Evolutionary conservation across 2,113 vertebrate genomes (phyloP).

Genomic region (Oryzias melastigma): DNA sequence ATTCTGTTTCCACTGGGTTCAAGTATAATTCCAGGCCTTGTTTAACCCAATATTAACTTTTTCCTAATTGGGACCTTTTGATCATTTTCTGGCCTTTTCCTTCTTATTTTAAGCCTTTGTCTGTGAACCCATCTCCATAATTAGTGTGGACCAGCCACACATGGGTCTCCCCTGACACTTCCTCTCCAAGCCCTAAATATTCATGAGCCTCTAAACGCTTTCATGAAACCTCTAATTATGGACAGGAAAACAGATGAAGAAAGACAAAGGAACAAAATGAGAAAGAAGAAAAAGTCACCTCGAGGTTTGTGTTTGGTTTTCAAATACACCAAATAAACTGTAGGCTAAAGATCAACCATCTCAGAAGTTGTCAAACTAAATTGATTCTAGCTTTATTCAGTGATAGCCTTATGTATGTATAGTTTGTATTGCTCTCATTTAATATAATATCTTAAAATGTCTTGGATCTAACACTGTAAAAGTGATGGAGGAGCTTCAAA

Average conservation of each 20-base stretch:
- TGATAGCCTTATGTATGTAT: no score
- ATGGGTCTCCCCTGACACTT: constrained; percentile 67
- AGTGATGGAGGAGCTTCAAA: no score
- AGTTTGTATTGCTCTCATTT: no score
- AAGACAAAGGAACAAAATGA: constrained; percentile 37
- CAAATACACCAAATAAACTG: no score
- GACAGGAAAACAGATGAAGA: constrained; percentile 48
- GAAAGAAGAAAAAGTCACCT: no score
- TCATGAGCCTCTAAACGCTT: constrained; percentile 70
- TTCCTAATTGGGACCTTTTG: constrained; percentile 37
- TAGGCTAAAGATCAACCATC: no score
- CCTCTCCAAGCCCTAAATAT: constrained; percentile 68
- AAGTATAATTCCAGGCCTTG: constrained; percentile 5
- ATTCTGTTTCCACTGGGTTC: no score
- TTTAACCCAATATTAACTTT: constrained; percentile 46
- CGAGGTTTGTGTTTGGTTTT: no score
- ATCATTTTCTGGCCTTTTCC: constrained; percentile 44
- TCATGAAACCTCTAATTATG: constrained; percentile 66
- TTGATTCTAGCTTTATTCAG: no score
- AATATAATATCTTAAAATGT: no score
- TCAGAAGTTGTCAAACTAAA: no score
- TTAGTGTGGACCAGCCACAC: constrained; percentile 66
- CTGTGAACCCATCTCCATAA: constrained; percentile 55
- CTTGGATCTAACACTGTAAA: no score
- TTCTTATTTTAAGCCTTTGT: constrained; percentile 1